Evolutionary conservation across 2,888 invertebrate genomes (phyloP), one percentile per base, ranked within the genome.

Genomic region (Congeria kusceri): DNA sequence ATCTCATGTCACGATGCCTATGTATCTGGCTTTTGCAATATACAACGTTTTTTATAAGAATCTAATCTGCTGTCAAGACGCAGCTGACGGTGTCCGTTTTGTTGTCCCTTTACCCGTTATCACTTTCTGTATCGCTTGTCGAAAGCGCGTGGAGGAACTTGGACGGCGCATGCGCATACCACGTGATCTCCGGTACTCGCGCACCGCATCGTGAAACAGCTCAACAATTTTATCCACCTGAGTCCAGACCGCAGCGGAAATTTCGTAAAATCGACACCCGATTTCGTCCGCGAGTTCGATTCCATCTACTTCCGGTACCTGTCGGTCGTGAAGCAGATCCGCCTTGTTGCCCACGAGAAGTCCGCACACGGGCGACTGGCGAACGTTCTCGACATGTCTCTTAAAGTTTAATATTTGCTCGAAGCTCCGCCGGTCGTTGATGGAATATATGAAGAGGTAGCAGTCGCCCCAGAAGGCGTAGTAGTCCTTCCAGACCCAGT

Each of bases 161-260:
- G 91, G 84, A 71, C 92, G 86, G 53, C 92, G 67, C 9, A 87
- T 86, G 25, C 91, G 87, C 46, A 82, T 61, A 20, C 82, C 75
- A 57, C 90, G 81, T 39, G 83, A 63, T 47, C 90, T 77, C 25
- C 88, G 77, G 59, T 90, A 89, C 59, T 92, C 91, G 9, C 92
- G 81, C 62, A 90, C 90, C 13, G 93, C 87, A 73, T 92, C 92
- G 27, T 86, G 84, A 77, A 93, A 93, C 61, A 92, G 85, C 23
- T 90, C 89, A 11, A 80, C 75, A 25, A 93, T 90, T 7, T 83
- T 84, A 2, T 84, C 73, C 18, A 89, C 76, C 23, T 89, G 87
- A 25, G 91, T 91, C 71, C 92, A 92, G 69, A 93, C 92, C 39
- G 91, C 91, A 18, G 93, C 93, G 3, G 91, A 92, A 44, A 89